Percentiles rank a stretch among this genome's conserved stretches.
Conservation (phyloP, 2,797 vertebrate genomes). For the Rhinichthys osculus region DNA sequence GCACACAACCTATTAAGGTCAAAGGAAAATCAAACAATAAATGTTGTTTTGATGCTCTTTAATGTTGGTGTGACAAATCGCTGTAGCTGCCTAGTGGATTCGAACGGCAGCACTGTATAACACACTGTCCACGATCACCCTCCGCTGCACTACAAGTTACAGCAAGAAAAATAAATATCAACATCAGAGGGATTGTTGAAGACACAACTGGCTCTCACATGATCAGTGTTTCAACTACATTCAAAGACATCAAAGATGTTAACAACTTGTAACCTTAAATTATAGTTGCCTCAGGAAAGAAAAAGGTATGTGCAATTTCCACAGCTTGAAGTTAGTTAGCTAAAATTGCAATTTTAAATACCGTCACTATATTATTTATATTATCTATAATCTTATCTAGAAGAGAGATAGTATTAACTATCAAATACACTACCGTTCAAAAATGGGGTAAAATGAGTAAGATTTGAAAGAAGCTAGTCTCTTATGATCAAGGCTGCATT, state of each 20-base stretch:
- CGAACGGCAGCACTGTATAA: not conserved
- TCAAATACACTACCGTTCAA: not conserved
- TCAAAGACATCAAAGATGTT: not conserved
- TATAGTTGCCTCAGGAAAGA: not conserved
- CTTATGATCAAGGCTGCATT: too few relatives aligned
- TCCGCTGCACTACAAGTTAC: not conserved
- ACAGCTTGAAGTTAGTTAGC: not conserved
- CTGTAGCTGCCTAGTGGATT: not conserved
- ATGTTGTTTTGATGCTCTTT: conserved; percentile 13
- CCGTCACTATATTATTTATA: not conserved
- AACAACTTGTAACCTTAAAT: not conserved
- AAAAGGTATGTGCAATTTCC: not conserved
- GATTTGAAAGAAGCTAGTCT: too few relatives aligned
- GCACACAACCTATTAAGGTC: conserved; percentile 21
- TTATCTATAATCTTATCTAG: not conserved
- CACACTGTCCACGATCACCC: not conserved
- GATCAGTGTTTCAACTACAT: not conserved
- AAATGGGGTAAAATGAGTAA: not conserved
- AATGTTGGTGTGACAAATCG: conserved; percentile 11
- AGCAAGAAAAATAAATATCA: not conserved
- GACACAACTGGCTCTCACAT: not conserved
- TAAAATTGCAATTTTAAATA: not conserved
- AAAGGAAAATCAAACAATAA: conserved; percentile 16
- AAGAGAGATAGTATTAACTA: not conserved
- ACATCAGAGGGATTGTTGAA: not conserved